Conservation (phyloP, 2,797 vertebrate genomes). For the Oreonectes daqikongensis region DNA sequence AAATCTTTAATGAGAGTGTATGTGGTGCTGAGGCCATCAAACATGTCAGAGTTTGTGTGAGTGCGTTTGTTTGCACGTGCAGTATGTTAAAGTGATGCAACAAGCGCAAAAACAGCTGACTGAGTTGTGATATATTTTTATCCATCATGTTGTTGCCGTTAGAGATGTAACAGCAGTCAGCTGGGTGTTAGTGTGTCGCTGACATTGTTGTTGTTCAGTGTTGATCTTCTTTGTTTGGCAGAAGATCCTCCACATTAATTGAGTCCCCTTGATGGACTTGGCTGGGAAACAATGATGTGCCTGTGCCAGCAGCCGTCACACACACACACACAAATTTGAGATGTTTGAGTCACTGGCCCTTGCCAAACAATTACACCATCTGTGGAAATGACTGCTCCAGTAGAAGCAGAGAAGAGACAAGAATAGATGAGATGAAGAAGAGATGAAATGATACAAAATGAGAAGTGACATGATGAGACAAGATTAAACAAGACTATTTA, state of each 20-base stretch:
- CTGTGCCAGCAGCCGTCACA: constrained; percentile 20
- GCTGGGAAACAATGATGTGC: constrained; percentile 37
- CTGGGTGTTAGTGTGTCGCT: constrained; percentile 15
- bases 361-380: constrained; percentile 49
- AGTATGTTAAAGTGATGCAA: constrained; percentile 19
- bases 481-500: neutral
- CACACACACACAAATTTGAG: constrained; percentile 22
- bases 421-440: neutral
- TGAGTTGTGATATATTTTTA: constrained; percentile 32
- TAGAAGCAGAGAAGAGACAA: neutral
- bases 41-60: constrained; percentile 10
- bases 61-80: constrained; percentile 24
- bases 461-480: neutral
- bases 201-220: constrained; percentile 13
- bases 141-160: constrained; percentile 4
- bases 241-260: constrained; percentile 34
- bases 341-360: constrained; percentile 57
- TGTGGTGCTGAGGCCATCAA: constrained; percentile 26
- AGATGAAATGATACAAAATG: neutral
- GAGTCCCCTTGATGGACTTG: constrained; percentile 46
- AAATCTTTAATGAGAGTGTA: constrained; percentile 18
- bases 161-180: neutral
- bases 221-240: constrained; percentile 36
- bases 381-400: constrained; percentile 33
- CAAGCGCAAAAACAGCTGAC: constrained; percentile 21